Percentiles rank a stretch among this genome's conserved stretches.
Evolutionary conservation across 2,797 vertebrate genomes (phyloP).

Genomic region (Sebastes vulpes): DNA sequence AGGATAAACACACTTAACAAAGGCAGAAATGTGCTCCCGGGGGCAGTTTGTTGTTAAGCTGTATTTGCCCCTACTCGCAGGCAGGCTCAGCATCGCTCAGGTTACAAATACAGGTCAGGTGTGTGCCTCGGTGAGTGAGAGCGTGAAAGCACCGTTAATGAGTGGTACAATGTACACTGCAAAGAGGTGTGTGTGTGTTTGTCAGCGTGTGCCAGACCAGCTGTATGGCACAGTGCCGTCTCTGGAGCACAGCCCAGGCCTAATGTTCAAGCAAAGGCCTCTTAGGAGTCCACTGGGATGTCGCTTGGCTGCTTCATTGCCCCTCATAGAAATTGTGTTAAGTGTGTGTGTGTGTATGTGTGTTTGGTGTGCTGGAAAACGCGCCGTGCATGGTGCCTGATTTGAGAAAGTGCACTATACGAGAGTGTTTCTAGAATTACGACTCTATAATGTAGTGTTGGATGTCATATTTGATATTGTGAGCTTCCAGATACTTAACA

Average conservation of each 20-base stretch:
- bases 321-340: conserved; percentile 24
- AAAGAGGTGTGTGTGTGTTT: conserved; percentile 39
- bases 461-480: conserved; percentile 11
- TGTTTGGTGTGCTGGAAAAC: conserved; percentile 16
- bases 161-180: conserved; percentile 50
- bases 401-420: background rate
- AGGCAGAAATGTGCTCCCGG: conserved; percentile 73
- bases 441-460: conserved; percentile 5
- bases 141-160: conserved; percentile 62
- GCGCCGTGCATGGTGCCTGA: background rate
- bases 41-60: conserved; percentile 75
- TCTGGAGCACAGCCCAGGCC: conserved; percentile 75
- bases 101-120: conserved; percentile 80
- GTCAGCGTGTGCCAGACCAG: conserved; percentile 74
- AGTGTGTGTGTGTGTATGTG: background rate
- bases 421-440: background rate
- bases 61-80: conserved; percentile 75
- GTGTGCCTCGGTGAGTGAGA: conserved; percentile 48
- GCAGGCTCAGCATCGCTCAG: conserved; percentile 68
- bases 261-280: conserved; percentile 74
- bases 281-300: conserved; percentile 68
- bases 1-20: conserved; percentile 76
- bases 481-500: conserved; percentile 3
- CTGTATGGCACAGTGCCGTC: conserved; percentile 79
- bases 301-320: conserved; percentile 56